These are phyloP conservation scores for Zaprionus lineosus DNA, from an alignment of 2,888 invertebrate genomes.

Conservation along the genomic window DNA sequence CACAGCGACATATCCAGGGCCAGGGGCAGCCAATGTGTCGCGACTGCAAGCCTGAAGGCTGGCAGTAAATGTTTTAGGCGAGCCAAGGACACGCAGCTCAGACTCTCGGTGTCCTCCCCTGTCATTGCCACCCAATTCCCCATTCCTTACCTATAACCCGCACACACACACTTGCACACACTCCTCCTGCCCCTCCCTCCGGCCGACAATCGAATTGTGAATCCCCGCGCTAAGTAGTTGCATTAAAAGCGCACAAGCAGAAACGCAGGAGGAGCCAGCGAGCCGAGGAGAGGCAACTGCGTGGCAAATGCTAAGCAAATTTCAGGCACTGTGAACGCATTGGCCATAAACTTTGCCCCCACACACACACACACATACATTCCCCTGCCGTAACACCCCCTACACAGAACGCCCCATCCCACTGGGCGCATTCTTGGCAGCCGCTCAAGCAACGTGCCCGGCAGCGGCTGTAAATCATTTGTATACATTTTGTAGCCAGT, in stretches of 20 bases:
- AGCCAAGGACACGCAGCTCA: constrained; percentile 64
- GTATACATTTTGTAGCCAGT: constrained; percentile 12
- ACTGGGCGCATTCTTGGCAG: constrained; percentile 44
- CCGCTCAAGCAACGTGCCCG: constrained; percentile 55
- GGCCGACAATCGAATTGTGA: not conserved
- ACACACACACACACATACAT: not conserved
- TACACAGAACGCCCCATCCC: not conserved
- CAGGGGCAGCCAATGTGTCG: constrained; percentile 62
- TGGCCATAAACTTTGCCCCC: constrained; percentile 30
- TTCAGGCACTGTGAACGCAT: constrained; percentile 9
- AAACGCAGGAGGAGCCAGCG: constrained; percentile 53
- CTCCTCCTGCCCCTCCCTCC: not conserved
- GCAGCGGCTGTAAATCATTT: constrained; percentile 51
- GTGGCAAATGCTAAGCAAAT: constrained; percentile 58
- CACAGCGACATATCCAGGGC: not conserved
- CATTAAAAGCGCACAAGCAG: constrained; percentile 65
- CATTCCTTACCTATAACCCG: too few species aligned
- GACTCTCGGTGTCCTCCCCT: not conserved
- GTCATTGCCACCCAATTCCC: too few species aligned
- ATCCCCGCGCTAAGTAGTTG: constrained; percentile 68
- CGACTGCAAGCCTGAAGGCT: constrained; percentile 36
- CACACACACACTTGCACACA: too few species aligned
- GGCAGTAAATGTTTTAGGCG: constrained; percentile 55
- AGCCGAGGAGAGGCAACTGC: too few species aligned
- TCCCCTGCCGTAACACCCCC: not conserved